A percentile compares a stretch with the other conserved stretches of the same genome.
Evolutionary conservation across 2,888 invertebrate species (phyloP).

Genomic region (Cynaeus angustus): DNA sequence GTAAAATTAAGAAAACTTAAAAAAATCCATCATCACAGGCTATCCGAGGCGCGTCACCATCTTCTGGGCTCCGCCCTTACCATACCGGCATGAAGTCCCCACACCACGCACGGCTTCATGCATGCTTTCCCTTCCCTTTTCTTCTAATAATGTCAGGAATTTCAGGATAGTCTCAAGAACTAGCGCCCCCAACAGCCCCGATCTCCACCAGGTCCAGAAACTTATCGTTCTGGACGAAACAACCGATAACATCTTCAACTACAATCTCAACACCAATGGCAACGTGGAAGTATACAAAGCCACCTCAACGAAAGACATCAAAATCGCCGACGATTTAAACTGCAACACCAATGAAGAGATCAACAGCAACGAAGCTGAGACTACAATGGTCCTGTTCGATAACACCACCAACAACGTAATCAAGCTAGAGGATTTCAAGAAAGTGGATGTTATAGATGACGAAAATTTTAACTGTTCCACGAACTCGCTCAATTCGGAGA

Average conservation of each 20-base stretch:
- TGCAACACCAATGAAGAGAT: slow-evolving; percentile 43
- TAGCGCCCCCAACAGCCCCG: slow-evolving; percentile 37
- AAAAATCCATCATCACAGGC: too few species aligned
- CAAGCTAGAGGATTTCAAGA: slow-evolving; percentile 64
- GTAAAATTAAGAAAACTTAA: too few species aligned
- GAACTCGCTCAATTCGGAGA: slow-evolving; percentile 71
- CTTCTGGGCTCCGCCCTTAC: background rate
- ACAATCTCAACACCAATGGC: slow-evolving; percentile 51
- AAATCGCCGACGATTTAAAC: slow-evolving; percentile 39
- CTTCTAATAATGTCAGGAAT: slow-evolving; percentile 26
- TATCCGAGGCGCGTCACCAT: too few species aligned
- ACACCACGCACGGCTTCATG: slow-evolving; percentile 18
- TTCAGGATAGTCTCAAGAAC: slow-evolving; percentile 46
- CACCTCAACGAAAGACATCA: slow-evolving; percentile 34
- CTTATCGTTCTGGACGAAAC: slow-evolving; percentile 40
- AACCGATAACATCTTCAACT: slow-evolving; percentile 45
- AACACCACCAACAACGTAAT: slow-evolving; percentile 65
- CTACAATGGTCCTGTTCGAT: slow-evolving; percentile 62
- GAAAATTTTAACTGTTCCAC: slow-evolving; percentile 70
- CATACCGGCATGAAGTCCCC: slow-evolving; percentile 6
- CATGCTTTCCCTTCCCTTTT: slow-evolving; percentile 6
- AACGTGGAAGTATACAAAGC: slow-evolving; percentile 51
- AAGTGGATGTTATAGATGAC: slow-evolving; percentile 60
- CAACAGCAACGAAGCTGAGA: slow-evolving; percentile 45
- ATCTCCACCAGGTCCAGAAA: slow-evolving; percentile 33